phyloP scores from a whole-genome alignment of 1,140 invertebrate genomes.

The Ceratosolen fusciceps region DNA sequence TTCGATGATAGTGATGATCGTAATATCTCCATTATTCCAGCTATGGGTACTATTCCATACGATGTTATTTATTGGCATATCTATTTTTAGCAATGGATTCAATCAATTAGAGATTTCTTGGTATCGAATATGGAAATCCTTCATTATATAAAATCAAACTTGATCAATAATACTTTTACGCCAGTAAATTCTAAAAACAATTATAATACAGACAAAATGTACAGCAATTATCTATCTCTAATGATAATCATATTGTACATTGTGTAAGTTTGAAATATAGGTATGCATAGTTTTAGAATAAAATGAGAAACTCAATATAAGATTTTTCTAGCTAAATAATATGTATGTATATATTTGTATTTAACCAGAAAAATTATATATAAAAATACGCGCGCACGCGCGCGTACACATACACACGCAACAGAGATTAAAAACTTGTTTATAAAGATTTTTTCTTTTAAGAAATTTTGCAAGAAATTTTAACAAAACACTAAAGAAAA shows the following conservation, averaged over 20 bases:
- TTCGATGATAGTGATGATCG: slow-evolving; percentile 65
- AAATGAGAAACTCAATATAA: not conserved
- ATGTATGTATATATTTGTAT: no score
- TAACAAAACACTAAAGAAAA: not conserved
- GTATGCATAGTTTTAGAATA: slow-evolving; percentile 19
- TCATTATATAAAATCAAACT: slow-evolving; percentile 47
- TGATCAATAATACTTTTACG: slow-evolving; percentile 31
- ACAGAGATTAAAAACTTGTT: not conserved
- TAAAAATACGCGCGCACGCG: no score
- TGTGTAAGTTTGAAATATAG: slow-evolving; percentile 42
- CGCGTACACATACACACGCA: not conserved
- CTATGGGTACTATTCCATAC: slow-evolving; percentile 70
- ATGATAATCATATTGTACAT: slow-evolving; percentile 52
- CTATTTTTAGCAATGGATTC: slow-evolving; percentile 72
- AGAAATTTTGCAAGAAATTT: not conserved
- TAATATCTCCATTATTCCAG: slow-evolving; percentile 69
- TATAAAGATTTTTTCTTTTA: not conserved
- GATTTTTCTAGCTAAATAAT: not conserved
- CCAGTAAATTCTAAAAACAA: slow-evolving; percentile 5
- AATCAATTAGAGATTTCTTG: slow-evolving; percentile 73
- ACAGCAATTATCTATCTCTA: slow-evolving; percentile 52
- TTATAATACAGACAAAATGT: slow-evolving; percentile 33
- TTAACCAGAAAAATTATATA: slow-evolving; percentile 1
- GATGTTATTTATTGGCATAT: slow-evolving; percentile 70
- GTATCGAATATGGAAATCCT: slow-evolving; percentile 64